A percentile compares a stretch with the other conserved stretches of the same genome.
Evolutionary conservation across 2,888 invertebrate genomes (phyloP).

Genomic region (Entomobrya multifasciata): DNA sequence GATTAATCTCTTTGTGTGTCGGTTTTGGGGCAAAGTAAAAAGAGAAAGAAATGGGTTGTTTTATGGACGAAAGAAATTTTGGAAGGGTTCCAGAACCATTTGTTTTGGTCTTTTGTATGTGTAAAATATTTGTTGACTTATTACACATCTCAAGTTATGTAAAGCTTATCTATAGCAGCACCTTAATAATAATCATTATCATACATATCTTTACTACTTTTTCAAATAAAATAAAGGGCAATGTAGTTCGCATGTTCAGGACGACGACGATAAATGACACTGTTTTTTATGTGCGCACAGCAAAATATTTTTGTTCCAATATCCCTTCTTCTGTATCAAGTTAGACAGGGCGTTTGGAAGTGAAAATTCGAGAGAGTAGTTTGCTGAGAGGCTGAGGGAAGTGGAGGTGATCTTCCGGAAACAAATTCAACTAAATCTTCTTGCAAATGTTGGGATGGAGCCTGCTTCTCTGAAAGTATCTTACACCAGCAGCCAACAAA

Average conservation of each 20-base stretch:
- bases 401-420: slow-evolving; percentile 78
- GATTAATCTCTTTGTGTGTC: background rate
- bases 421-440: slow-evolving; percentile 72
- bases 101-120: background rate
- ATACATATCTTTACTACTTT: no score
- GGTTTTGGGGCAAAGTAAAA: slow-evolving; percentile 16
- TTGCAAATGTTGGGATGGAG: background rate
- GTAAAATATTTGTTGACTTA: slow-evolving; percentile 4
- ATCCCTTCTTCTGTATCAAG: background rate
- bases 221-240: background rate
- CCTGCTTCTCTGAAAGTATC: background rate
- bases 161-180: background rate
- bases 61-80: background rate
- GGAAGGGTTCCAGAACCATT: background rate
- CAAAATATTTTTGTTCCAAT: background rate
- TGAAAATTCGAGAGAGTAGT: slow-evolving; percentile 33
- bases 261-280: background rate
- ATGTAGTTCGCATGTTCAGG: background rate
- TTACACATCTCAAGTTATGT: background rate
- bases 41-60: background rate
- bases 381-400: slow-evolving; percentile 63
- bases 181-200: background rate
- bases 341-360: background rate
- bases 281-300: background rate
- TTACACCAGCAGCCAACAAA: slow-evolving; percentile 36